phyloP scores from a whole-genome alignment of 2,888 invertebrate genomes.

The Leptarthrus brevirostris region DNA sequence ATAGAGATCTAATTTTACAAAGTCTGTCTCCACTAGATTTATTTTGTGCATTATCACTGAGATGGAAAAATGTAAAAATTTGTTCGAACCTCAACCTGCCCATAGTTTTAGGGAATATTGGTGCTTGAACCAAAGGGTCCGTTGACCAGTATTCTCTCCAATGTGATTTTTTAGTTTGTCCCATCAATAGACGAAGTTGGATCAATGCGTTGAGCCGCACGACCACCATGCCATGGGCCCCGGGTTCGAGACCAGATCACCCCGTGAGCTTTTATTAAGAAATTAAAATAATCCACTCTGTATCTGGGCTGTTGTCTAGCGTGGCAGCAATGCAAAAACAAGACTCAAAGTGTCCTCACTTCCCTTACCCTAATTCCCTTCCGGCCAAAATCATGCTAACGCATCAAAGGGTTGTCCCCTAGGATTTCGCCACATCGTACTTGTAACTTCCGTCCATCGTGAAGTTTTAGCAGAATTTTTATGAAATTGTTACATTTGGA shows the following conservation, averaged over 20 bases:
- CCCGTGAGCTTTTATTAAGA: no score
- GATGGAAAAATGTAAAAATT: constrained; percentile 38
- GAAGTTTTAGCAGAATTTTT: constrained; percentile 43
- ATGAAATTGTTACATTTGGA: constrained; percentile 23
- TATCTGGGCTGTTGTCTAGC: no score
- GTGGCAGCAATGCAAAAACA: no score
- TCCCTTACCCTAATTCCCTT: no score
- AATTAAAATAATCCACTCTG: no score
- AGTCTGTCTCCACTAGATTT: constrained; percentile 10
- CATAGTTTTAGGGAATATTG: constrained; percentile 29
- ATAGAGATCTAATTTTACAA: constrained; percentile 28
- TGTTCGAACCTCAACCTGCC: constrained; percentile 22
- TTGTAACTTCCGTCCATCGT: constrained; percentile 22
- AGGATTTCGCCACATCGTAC: no score
- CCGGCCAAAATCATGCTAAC: no score
- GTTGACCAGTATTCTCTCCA: constrained; percentile 43
- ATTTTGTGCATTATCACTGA: constrained; percentile 27
- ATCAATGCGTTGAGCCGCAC: background rate
- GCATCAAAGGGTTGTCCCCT: no score
- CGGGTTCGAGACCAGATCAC: no score
- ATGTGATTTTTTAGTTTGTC: constrained; percentile 31
- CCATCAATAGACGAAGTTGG: no score
- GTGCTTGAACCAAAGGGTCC: constrained; percentile 28
- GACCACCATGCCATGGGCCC: no score
- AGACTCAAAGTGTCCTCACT: no score